Evolutionary conservation across 2,888 invertebrate species (phyloP).

Genomic region (Agonum fuliginosum): DNA sequence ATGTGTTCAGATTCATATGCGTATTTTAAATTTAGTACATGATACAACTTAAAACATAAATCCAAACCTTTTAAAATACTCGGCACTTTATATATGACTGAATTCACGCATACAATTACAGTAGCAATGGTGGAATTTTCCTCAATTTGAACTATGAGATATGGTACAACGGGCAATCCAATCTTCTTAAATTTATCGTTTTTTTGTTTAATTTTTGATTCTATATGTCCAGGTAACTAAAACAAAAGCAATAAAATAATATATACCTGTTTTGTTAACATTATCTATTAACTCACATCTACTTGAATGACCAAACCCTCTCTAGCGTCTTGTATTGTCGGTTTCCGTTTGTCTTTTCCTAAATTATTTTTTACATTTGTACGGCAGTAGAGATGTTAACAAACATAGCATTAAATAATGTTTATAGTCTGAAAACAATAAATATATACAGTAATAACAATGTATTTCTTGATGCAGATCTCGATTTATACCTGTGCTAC

Average conservation of each 20-base stretch:
- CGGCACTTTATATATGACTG: neutral
- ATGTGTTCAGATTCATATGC: neutral
- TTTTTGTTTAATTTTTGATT: neutral
- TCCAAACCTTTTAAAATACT: neutral
- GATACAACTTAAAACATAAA: neutral
- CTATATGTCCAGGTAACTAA: neutral
- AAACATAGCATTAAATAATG: neutral
- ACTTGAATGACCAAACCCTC: neutral
- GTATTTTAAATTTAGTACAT: neutral
- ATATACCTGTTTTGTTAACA: neutral
- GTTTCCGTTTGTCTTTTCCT: neutral
- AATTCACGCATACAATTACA: neutral
- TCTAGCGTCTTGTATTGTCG: neutral
- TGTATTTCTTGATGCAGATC: neutral
- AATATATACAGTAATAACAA: neutral
- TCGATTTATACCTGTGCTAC: neutral
- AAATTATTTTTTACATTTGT: neutral
- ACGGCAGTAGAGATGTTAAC: neutral
- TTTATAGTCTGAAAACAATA: neutral
- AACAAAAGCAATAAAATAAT: neutral
- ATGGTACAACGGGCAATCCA: neutral
- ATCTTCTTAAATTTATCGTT: neutral
- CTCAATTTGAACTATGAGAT: neutral
- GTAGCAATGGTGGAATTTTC: neutral
- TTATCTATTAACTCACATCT: neutral